phyloP scores from a whole-genome alignment of 53 echinoderm and acorn worm species.

The Luidia sarsii region DNA sequence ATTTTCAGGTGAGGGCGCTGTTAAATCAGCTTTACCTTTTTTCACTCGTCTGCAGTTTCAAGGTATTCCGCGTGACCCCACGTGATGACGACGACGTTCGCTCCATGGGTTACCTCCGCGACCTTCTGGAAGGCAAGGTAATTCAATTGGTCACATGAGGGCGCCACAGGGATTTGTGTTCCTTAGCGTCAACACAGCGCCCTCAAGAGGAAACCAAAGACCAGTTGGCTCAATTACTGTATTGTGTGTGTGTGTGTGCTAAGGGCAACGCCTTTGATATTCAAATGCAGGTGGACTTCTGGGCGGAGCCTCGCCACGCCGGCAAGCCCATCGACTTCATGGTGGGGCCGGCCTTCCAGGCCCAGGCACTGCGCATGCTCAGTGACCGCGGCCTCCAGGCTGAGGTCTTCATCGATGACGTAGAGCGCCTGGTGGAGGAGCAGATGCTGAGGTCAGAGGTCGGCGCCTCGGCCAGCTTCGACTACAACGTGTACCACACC shows the following conservation, averaged over 20 bases:
- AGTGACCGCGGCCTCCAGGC: constrained; percentile 34
- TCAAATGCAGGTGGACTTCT: constrained; percentile 57
- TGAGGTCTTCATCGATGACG: constrained; percentile 52
- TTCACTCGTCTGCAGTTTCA: constrained; percentile 1
- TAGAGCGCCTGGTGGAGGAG: constrained; percentile 49
- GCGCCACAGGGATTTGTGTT: no score
- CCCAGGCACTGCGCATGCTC: constrained; percentile 36
- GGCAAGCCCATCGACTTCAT: constrained; percentile 71
- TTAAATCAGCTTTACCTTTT: neutral
- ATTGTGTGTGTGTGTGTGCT: neutral
- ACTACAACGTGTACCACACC: constrained; percentile 20
- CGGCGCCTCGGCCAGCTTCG: constrained; percentile 8
- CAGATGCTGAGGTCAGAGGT: constrained; percentile 37
- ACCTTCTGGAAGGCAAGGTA: constrained; percentile 21
- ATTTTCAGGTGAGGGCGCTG: neutral
- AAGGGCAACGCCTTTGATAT: neutral
- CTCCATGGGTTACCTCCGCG: constrained; percentile 10
- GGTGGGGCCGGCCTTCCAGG: constrained; percentile 47
- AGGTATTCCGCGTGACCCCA: constrained; percentile 45
- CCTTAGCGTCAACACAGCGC: no score
- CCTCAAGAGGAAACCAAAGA: neutral
- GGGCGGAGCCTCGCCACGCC: constrained; percentile 50
- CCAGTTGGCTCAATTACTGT: no score
- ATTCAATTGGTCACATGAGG: no score
- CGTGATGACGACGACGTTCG: constrained; percentile 26